These are phyloP conservation scores for Anarhynchus alexandrinus DNA, from an alignment of 2,113 vertebrate genomes.

Conservation along the genomic window DNA sequence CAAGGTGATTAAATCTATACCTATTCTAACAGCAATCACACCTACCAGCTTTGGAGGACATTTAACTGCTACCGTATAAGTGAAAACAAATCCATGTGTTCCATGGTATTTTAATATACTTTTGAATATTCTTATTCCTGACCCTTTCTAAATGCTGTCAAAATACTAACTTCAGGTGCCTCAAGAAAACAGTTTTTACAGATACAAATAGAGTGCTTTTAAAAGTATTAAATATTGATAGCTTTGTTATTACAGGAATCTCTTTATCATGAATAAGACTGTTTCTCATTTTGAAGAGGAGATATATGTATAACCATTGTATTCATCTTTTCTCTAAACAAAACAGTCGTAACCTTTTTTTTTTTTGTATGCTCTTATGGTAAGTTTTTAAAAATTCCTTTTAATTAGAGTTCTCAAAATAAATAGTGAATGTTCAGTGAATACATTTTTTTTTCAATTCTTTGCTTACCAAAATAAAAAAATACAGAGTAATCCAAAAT, in stretches of 20 bases:
- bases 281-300: not conserved
- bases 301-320: not conserved
- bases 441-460: fast-evolving
- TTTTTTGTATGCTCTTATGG: not conserved
- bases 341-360: not conserved
- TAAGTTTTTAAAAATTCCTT: not conserved
- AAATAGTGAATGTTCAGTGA: not conserved
- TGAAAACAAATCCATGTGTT: not conserved
- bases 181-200: not conserved
- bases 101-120: not conserved
- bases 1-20: not conserved
- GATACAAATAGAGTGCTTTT: not conserved
- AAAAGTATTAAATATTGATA: not conserved
- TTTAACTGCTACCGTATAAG: not conserved
- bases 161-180: not conserved
- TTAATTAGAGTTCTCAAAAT: not conserved
- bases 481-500: not conserved
- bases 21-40: not conserved
- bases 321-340: not conserved
- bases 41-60: not conserved
- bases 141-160: not conserved
- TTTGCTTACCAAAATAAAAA: not conserved
- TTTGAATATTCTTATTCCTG: not conserved
- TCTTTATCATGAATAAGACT: not conserved
- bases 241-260: not conserved